Evolutionary conservation across 2,797 vertebrate species (phyloP).

Genomic region (Coranthus polyacanthus): DNA sequence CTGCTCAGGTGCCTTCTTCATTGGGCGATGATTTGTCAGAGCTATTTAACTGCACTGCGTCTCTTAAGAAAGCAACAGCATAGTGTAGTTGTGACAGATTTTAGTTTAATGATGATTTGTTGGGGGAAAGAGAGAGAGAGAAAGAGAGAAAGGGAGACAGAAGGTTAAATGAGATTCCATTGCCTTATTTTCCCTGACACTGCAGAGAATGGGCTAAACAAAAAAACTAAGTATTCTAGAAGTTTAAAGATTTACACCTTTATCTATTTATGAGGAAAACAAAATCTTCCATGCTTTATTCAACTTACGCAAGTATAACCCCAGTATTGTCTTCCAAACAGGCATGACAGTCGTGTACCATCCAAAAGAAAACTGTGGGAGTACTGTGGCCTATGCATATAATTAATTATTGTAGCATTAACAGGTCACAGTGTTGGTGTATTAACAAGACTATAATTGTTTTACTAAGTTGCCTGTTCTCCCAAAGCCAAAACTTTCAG

Average conservation of each 20-base stretch:
- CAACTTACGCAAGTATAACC: background rate
- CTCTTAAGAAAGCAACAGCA: constrained; percentile 15
- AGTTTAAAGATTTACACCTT: constrained; percentile 8
- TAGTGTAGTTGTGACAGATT: constrained; percentile 19
- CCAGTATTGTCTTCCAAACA: background rate
- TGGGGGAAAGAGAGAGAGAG: constrained; percentile 3
- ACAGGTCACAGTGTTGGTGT: background rate
- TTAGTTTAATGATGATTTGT: constrained; percentile 44
- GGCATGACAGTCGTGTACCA: background rate
- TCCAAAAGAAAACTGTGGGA: background rate
- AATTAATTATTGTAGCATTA: constrained; percentile 3
- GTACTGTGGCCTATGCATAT: constrained; percentile 15
- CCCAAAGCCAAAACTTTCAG: background rate
- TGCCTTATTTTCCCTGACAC: constrained; percentile 12
- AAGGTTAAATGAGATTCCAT: background rate
- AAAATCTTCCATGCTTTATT: background rate
- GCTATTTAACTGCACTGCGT: constrained; percentile 28
- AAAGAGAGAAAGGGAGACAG: too few relatives aligned
- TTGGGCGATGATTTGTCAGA: constrained; percentile 36
- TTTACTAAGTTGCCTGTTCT: background rate
- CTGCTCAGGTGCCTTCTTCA: constrained; percentile 17
- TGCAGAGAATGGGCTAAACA: constrained; percentile 15
- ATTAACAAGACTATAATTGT: constrained; percentile 17
- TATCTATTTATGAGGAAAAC: constrained; percentile 21
- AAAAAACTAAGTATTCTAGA: constrained; percentile 8